Evolutionary conservation across 1,140 invertebrate species (phyloP), one percentile per base, ranked within the genome.

Genomic region (Musca vetustissima): DNA sequence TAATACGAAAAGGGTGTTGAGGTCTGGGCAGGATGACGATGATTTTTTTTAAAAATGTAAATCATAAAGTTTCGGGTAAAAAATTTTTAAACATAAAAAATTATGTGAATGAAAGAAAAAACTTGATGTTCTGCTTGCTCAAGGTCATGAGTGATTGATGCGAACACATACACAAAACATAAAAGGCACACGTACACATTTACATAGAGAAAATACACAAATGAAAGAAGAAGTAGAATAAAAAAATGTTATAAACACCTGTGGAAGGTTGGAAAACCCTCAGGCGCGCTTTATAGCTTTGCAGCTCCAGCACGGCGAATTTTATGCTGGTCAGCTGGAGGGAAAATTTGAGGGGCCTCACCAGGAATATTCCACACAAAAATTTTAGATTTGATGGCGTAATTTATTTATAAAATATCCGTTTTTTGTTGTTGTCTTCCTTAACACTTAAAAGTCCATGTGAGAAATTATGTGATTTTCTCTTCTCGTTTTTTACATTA

Each of bases 241-340:
- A 8, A 28, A 28, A 28, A 28, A 4, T 52, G 13, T 47, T 53
- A 67, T 67, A 64, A 64, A 53, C 67, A 69, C 67, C 67, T 69
- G 67, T 69, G 24, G 67, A 50, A 57, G 55, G 67, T 50, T 64
- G 32, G 11, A 25, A 52, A 21, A 69, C 52, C 69, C 64, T 66
- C 53, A 50, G 64, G 65, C 55, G 64, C 64, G 53, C 67, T 48
- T 36, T 17, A 25, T 4, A 24, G 24, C 52, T 53, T 25, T 24
- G 64, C 55, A 57, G 52, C 64, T 67, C 68, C 68, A 69, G 68
- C 68, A 69, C 68, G 68, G 59, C 68, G 67, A 6, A 36, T 50
- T 68, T 59, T 43, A 17, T 4, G 2, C 36, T 61, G 3, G 28
- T 19, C 36, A 9, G 49, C 17, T 49, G 48, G 15, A 49, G 14